Conservation (phyloP, 2,113 vertebrate species). For the Marmota flaviventris region DNA sequence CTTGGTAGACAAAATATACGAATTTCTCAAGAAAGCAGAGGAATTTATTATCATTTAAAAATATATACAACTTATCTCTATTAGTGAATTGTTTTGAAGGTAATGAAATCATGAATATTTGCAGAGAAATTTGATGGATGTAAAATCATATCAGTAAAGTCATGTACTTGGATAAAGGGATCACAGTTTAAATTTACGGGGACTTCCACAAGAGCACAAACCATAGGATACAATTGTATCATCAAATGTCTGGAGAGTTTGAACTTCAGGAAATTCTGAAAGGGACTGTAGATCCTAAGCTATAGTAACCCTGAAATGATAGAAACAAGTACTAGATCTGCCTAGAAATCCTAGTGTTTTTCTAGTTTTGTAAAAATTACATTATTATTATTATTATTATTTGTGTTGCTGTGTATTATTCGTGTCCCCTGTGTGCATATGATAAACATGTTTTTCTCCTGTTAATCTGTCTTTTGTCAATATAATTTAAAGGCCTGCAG, state of each 20-base stretch:
- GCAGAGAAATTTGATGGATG: background rate
- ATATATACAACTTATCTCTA: background rate
- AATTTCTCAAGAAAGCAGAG: background rate
- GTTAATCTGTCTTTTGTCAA: background rate
- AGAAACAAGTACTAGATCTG: background rate
- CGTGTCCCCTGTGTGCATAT: background rate
- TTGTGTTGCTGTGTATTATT: background rate
- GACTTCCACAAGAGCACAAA: background rate
- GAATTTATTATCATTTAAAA: background rate
- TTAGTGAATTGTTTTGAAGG: background rate
- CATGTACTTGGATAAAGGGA: background rate
- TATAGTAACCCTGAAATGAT: background rate
- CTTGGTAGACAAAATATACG: background rate
- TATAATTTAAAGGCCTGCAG: background rate
- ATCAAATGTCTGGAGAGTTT: background rate
- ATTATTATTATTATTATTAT: background rate
- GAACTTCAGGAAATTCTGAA: background rate
- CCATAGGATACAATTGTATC: background rate
- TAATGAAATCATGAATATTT: background rate
- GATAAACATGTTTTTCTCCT: background rate
- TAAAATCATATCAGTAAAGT: background rate
- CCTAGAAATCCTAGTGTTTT: conserved; percentile 2
- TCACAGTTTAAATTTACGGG: background rate
- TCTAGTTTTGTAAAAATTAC: background rate
- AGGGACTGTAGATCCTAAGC: background rate